Evolutionary conservation across 2,888 invertebrate species (phyloP), one percentile per base, ranked within the genome.

Genomic region (Chironomus riparius): DNA sequence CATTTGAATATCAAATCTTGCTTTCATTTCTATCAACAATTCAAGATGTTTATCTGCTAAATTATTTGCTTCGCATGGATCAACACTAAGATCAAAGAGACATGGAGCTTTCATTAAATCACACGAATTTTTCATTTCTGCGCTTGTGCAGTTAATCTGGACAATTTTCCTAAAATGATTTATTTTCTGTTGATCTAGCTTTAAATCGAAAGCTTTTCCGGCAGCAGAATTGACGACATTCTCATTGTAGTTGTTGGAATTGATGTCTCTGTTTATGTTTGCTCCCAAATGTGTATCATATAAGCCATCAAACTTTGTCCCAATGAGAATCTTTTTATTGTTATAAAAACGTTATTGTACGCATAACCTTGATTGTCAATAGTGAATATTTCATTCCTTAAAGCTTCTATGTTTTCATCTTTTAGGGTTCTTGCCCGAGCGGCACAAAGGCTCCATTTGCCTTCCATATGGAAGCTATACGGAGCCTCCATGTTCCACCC

Each of bases 381-480:
- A 78, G 92, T 86, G 6, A 93, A 83, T 13, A 92, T 84, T 78
- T 90, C 89, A 18, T 86, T 86, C 18, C 92, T 83, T 0, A 86
- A 87, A 1, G 77, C 76, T 61, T 76, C 74, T 10, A 38, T 38
- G 38, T 81, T 80, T 56, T 85, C 85, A 78, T 85, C 82, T 21
- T 87, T 82, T 77, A 92, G 84, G n/a, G 89, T 85, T 1, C 88
- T 86, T 91, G n/a, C n/a, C n/a, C n/a, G n/a, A n/a, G n/a, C n/a
- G n/a, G n/a, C n/a, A n/a, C n/a, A n/a, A n/a, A n/a, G n/a, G n/a
- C n/a, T n/a, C n/a, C n/a, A n/a, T n/a, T n/a, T n/a, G n/a, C n/a
- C n/a, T n/a, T n/a, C n/a, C n/a, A n/a, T n/a, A n/a, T n/a, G n/a
- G n/a, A n/a, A n/a, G n/a, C n/a, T n/a, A n/a, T n/a, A n/a, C n/a